phyloP scores from a whole-genome alignment of 1,140 invertebrate genomes.

The Aphidius ervi region DNA sequence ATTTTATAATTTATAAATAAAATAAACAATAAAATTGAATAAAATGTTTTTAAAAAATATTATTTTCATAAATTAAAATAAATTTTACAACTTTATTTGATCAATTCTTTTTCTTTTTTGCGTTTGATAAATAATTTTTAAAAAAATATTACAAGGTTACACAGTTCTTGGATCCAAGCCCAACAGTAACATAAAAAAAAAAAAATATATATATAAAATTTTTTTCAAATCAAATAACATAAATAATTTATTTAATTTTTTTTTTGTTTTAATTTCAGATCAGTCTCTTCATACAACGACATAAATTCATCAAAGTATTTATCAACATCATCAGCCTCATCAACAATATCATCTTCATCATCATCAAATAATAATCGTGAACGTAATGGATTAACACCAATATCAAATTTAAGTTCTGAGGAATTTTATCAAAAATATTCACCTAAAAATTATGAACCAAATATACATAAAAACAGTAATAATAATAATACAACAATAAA shows the following conservation, averaged over 20 bases:
- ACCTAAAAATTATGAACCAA: constrained; percentile 59
- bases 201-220: too few relatives aligned
- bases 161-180: constrained; percentile 40
- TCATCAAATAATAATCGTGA: constrained; percentile 21
- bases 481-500: constrained; percentile 26
- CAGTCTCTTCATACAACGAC: constrained; percentile 42
- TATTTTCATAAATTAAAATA: too few relatives aligned
- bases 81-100: too few relatives aligned
- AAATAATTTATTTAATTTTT: constrained; percentile 10
- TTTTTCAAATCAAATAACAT: background rate
- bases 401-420: constrained; percentile 48
- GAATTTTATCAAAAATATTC: constrained; percentile 63
- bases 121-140: too few relatives aligned
- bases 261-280: constrained; percentile 38
- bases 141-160: constrained; percentile 12
- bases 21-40: background rate
- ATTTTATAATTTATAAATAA: background rate
- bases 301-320: constrained; percentile 25
- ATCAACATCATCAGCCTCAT: constrained; percentile 24
- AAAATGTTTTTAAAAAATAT: constrained; percentile 2
- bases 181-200: constrained; percentile 13
- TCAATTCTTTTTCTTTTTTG: too few relatives aligned
- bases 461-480: constrained; percentile 49
- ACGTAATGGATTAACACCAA: constrained; percentile 12
- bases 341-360: constrained; percentile 23